phyloP scores from a whole-genome alignment of 2,888 invertebrate genomes.

The Halictus ligatus region DNA sequence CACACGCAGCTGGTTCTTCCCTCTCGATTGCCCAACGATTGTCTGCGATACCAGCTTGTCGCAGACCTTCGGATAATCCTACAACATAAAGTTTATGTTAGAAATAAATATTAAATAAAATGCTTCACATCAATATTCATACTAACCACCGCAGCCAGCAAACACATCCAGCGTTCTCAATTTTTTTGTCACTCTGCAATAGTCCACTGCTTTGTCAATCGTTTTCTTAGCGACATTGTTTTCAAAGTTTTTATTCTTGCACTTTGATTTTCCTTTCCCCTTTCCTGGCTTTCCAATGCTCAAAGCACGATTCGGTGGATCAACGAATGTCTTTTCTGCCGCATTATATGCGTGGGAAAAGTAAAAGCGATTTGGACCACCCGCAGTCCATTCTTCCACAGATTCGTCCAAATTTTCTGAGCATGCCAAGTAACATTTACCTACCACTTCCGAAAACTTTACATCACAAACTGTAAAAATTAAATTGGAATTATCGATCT shows the following conservation, averaged over 20 bases:
- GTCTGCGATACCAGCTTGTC: slow-evolving; percentile 89
- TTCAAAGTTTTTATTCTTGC: slow-evolving; percentile 83
- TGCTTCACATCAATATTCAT: not conserved
- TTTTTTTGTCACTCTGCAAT: slow-evolving; percentile 84
- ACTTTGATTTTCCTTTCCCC: slow-evolving; percentile 89
- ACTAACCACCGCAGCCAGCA: slow-evolving; percentile 92
- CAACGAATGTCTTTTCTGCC: slow-evolving; percentile 85
- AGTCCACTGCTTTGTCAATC: slow-evolving; percentile 73
- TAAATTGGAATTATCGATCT: not conserved
- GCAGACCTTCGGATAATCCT: slow-evolving; percentile 91
- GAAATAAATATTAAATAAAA: not conserved
- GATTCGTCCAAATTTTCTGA: slow-evolving; percentile 87
- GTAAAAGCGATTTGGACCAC: slow-evolving; percentile 90
- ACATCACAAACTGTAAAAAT: slow-evolving; percentile 85
- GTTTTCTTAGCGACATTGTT: slow-evolving; percentile 55
- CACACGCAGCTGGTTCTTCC: slow-evolving; percentile 91
- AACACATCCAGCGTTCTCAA: slow-evolving; percentile 92
- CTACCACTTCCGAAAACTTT: slow-evolving; percentile 87
- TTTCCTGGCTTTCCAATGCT: slow-evolving; percentile 87
- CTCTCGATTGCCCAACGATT: slow-evolving; percentile 94
- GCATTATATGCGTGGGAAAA: slow-evolving; percentile 89
- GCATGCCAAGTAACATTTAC: slow-evolving; percentile 89
- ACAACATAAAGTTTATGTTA: not conserved
- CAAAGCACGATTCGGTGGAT: slow-evolving; percentile 87
- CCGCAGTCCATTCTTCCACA: slow-evolving; percentile 86